These are phyloP conservation scores for Diaphora mendica DNA, from an alignment of 2,888 invertebrate species.

Conservation along the genomic window DNA sequence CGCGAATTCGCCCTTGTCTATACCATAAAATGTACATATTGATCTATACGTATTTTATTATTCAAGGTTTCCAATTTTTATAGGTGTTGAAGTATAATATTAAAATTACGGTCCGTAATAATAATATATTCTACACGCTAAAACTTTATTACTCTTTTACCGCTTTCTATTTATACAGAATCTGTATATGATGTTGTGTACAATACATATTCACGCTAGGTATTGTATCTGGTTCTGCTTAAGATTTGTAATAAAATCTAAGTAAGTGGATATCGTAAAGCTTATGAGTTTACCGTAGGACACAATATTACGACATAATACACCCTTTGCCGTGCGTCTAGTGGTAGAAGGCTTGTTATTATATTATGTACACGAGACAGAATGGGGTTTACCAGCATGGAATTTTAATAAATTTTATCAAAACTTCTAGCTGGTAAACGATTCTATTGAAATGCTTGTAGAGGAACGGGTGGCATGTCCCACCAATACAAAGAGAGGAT, in stretches of 20 bases:
- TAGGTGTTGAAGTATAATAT: conserved; percentile 2
- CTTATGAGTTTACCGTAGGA: conserved; percentile 66
- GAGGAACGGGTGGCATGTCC: too few species aligned
- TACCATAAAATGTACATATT: too few species aligned
- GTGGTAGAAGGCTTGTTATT: conserved; percentile 31
- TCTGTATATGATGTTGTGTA: conserved; percentile 31
- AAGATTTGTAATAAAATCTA: conserved; percentile 67
- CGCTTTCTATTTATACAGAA: conserved; percentile 26
- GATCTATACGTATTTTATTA: too few species aligned
- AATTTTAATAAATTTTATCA: conserved; percentile 28
- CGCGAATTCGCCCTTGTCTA: too few species aligned
- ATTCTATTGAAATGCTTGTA: too few species aligned
- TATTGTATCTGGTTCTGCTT: conserved; percentile 59
- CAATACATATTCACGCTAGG: conserved; percentile 45
- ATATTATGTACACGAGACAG: conserved; percentile 17
- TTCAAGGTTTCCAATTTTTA: not conserved
- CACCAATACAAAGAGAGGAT: too few species aligned
- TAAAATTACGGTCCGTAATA: conserved; percentile 9
- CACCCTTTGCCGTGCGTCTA: conserved; percentile 54
- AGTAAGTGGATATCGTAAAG: conserved; percentile 66
- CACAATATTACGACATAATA: conserved; percentile 65
- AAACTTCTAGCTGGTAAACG: too few species aligned
- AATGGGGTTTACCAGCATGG: conserved; percentile 15
- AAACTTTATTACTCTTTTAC: conserved; percentile 28
- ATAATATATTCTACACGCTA: conserved; percentile 29